phyloP scores from a whole-genome alignment of 2,797 vertebrate species.

The Selene dorsalis region DNA sequence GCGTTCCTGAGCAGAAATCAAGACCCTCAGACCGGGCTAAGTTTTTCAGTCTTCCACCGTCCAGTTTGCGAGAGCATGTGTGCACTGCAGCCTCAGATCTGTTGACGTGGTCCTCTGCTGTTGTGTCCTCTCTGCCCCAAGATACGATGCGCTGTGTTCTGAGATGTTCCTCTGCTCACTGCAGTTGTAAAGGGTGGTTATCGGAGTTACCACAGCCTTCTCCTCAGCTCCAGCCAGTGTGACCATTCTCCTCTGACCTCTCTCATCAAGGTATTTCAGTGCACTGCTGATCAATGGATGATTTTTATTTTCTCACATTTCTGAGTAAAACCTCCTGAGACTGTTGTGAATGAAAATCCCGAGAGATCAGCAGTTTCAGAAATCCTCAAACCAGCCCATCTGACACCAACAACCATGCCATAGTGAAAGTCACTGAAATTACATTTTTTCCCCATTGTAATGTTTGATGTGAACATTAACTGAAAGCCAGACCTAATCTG shows the following conservation, averaged over 20 bases:
- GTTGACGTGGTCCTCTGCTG: not conserved
- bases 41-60: not conserved
- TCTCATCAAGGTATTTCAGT: not conserved
- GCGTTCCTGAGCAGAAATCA: not conserved
- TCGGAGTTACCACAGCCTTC: not conserved
- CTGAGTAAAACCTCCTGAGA: not conserved
- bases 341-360: not conserved
- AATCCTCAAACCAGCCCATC: not conserved
- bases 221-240: not conserved
- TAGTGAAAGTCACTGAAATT: not conserved
- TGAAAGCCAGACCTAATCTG: not conserved
- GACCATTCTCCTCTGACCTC: not conserved
- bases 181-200: not conserved
- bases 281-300: not conserved
- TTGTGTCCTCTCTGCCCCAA: not conserved
- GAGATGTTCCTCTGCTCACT: not conserved
- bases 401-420: not conserved
- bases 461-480: not conserved
- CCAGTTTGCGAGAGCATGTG: not conserved
- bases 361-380: not conserved
- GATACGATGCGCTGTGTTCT: not conserved
- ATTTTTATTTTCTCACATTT: not conserved
- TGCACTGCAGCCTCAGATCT: not conserved
- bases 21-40: not conserved
- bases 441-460: not conserved